Percentiles rank a stretch among this genome's conserved stretches.
Conservation (phyloP, 2,888 invertebrate species). For the Eilema griseolum region DNA sequence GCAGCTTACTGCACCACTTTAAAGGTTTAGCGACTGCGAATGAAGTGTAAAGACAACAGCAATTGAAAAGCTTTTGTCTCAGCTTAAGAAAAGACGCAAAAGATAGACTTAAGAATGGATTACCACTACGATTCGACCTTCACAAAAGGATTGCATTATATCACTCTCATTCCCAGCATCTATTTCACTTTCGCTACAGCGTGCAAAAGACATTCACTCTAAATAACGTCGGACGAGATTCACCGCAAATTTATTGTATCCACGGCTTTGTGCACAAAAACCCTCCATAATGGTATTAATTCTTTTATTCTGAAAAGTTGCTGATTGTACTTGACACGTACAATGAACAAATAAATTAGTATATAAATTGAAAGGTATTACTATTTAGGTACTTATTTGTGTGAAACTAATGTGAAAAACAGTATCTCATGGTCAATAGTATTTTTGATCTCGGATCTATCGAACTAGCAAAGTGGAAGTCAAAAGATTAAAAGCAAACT, state of each 20-base stretch:
- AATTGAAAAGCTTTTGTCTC: background rate
- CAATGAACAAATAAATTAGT: background rate
- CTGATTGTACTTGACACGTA: conserved; percentile 5
- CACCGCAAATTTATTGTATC: conserved; percentile 57
- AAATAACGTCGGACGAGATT: conserved; percentile 48
- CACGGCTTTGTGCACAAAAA: conserved; percentile 51
- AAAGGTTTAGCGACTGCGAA: no score
- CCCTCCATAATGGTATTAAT: conserved; percentile 55
- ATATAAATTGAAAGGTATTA: background rate
- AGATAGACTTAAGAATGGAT: background rate
- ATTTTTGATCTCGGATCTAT: no score
- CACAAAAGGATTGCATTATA: background rate
- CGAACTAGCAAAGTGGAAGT: no score
- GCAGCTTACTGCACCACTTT: no score
- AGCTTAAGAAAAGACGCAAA: background rate
- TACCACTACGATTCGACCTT: background rate
- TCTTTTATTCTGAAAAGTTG: conserved; percentile 17
- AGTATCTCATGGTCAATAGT: no score
- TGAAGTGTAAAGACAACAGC: background rate
- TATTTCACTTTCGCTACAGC: conserved; percentile 11
- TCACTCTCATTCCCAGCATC: background rate
- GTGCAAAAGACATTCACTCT: conserved; percentile 51
- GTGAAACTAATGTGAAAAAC: no score
- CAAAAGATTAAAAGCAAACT: background rate
- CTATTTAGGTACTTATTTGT: no score